A percentile compares a stretch with the other conserved stretches of the same genome.
phyloP scores from a whole-genome alignment of 92 coral and sea anemone genomes.

The Virgularia gustaviana region DNA sequence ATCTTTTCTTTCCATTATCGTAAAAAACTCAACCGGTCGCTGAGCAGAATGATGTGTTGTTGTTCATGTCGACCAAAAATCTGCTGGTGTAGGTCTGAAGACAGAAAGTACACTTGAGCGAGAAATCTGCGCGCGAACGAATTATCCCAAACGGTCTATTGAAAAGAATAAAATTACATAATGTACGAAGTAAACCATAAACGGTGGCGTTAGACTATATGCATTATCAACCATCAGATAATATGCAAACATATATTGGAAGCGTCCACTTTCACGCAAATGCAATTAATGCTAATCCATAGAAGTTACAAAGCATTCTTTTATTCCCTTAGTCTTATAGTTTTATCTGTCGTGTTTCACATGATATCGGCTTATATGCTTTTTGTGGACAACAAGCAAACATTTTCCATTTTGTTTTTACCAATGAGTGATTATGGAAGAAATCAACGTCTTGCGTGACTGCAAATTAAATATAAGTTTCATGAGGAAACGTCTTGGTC shows the following conservation, averaged over 20 bases:
- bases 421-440: too few relatives aligned
- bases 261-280: slow-evolving; percentile 46
- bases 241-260: slow-evolving; percentile 41
- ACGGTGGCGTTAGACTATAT: slow-evolving; percentile 11
- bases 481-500: too few relatives aligned
- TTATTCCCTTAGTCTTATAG: slow-evolving; percentile 9
- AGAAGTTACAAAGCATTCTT: slow-evolving; percentile 30
- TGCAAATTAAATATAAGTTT: too few relatives aligned
- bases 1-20: slow-evolving; percentile 43
- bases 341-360: slow-evolving; percentile 30
- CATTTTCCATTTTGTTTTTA: too few relatives aligned
- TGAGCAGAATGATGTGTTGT: slow-evolving; percentile 23
- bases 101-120: neutral
- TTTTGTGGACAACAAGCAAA: too few relatives aligned
- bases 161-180: slow-evolving; percentile 5
- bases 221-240: slow-evolving; percentile 40
- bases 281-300: slow-evolving; percentile 41
- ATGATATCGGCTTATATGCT: slow-evolving; percentile 3
- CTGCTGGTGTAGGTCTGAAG: neutral
- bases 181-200: slow-evolving; percentile 14
- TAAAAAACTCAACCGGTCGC: slow-evolving; percentile 37
- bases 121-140: slow-evolving; percentile 27
- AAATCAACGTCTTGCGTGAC: too few relatives aligned
- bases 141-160: neutral
- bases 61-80: slow-evolving; percentile 17